These are phyloP conservation scores for Lithobius niger DNA, from an alignment of 1,140 invertebrate species.

Conservation along the genomic window DNA sequence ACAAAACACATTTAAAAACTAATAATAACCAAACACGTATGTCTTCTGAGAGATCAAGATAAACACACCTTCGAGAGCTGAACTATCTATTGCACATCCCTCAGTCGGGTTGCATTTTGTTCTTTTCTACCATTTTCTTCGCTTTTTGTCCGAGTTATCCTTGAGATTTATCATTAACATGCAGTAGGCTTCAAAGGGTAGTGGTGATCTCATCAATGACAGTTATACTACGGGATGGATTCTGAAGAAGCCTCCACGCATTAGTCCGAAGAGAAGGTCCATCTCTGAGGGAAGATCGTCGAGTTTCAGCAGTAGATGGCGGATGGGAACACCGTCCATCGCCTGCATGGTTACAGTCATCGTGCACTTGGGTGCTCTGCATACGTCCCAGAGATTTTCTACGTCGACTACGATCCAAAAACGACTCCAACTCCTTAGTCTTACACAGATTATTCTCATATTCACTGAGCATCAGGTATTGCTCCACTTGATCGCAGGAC, in stretches of 20 bases:
- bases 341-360: not conserved
- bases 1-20: too few relatives aligned
- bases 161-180: too few relatives aligned
- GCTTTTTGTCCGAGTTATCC: too few relatives aligned
- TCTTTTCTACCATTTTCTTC: too few relatives aligned
- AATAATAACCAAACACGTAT: too few relatives aligned
- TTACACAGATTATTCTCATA: slow-evolving; percentile 60
- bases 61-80: too few relatives aligned
- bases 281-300: not conserved
- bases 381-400: not conserved
- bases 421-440: slow-evolving; percentile 11
- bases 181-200: not conserved
- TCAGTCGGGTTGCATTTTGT: too few relatives aligned
- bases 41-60: too few relatives aligned
- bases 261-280: not conserved
- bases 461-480: slow-evolving; percentile 72
- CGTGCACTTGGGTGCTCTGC: not conserved
- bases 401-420: not conserved
- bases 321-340: not conserved
- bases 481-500: slow-evolving; percentile 65
- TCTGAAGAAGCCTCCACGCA: slow-evolving; percentile 2
- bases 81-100: too few relatives aligned
- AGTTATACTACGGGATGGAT: not conserved
- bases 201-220: slow-evolving; percentile 7
- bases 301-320: not conserved